These are phyloP conservation scores for Galagoides demidoff DNA, from an alignment of 2,797 vertebrate species.

Conservation along the genomic window DNA sequence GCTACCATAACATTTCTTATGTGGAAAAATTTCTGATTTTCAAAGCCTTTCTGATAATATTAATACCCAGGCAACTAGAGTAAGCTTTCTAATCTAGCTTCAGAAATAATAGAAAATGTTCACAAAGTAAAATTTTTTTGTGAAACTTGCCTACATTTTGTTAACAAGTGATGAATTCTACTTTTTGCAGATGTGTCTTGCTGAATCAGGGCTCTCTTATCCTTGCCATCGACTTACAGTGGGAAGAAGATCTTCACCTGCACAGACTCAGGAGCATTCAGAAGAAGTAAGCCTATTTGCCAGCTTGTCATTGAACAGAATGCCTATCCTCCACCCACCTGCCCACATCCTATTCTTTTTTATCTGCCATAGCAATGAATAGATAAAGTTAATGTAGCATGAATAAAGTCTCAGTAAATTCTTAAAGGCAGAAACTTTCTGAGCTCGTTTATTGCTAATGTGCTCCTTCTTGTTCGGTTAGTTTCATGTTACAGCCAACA, in stretches of 20 bases:
- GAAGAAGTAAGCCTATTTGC: conserved; percentile 92
- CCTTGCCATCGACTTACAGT: conserved; percentile 98
- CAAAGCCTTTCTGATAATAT: conserved; percentile 5
- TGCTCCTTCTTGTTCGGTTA: conserved; percentile 47
- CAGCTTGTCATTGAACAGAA: conserved; percentile 47
- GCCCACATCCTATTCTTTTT: conserved; percentile 66
- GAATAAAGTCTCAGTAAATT: conserved; percentile 65
- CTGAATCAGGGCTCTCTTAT: conserved; percentile 94
- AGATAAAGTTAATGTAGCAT: conserved; percentile 56
- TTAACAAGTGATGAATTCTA: conserved; percentile 69
- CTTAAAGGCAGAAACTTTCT: conserved; percentile 65
- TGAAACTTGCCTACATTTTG: conserved; percentile 38
- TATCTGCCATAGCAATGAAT: conserved; percentile 55
- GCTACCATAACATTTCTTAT: not conserved
- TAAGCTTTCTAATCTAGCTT: conserved; percentile 53
- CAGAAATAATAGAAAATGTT: conserved; percentile 51
- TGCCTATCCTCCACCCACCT: conserved; percentile 2
- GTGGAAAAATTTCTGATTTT: conserved; percentile 51
- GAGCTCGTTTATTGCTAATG: conserved; percentile 59
- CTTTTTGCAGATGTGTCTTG: conserved; percentile 94
- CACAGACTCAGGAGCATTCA: conserved; percentile 94
- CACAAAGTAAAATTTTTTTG: not conserved
- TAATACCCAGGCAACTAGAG: not conserved
- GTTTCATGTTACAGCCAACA: conserved; percentile 66
- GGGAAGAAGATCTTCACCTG: conserved; percentile 94